Percentiles rank a stretch among this genome's conserved stretches.
phyloP scores from a whole-genome alignment of 2,888 invertebrate genomes.

The Amorpha juglandis region DNA sequence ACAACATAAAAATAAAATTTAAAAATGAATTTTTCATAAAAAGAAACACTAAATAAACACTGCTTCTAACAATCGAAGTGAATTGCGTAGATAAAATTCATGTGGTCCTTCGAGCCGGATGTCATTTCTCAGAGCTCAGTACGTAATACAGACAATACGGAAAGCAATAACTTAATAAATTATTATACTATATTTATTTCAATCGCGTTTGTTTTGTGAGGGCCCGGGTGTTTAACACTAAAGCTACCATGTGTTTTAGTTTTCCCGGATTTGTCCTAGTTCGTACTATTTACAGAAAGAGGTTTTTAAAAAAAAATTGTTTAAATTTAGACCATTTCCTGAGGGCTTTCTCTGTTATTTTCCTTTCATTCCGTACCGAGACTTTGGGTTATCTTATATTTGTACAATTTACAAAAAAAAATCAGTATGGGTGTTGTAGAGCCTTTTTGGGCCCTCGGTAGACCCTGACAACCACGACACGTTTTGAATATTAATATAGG shows the following conservation, averaged over 20 bases:
- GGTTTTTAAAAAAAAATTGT: too few relatives aligned
- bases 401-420: too few relatives aligned
- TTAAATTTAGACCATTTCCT: too few relatives aligned
- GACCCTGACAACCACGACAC: too few relatives aligned
- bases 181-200: slow-evolving; percentile 63
- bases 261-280: not conserved
- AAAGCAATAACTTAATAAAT: slow-evolving; percentile 51
- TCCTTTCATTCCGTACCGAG: too few relatives aligned
- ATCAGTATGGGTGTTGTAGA: too few relatives aligned
- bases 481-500: too few relatives aligned
- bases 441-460: too few relatives aligned
- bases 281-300: not conserved
- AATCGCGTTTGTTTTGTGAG: slow-evolving; percentile 56
- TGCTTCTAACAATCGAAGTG: not conserved
- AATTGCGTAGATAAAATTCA: not conserved
- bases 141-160: slow-evolving; percentile 32
- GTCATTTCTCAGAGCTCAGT: slow-evolving; percentile 33
- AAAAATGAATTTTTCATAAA: too few relatives aligned
- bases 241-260: not conserved
- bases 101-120: slow-evolving; percentile 32
- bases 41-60: not conserved
- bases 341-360: too few relatives aligned
- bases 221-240: slow-evolving; percentile 50
- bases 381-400: too few relatives aligned
- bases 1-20: too few relatives aligned